A percentile compares a stretch with the other conserved stretches of the same genome.
Evolutionary conservation across 2,888 invertebrate genomes (phyloP).

Genomic region (Lochmaea crataegi): DNA sequence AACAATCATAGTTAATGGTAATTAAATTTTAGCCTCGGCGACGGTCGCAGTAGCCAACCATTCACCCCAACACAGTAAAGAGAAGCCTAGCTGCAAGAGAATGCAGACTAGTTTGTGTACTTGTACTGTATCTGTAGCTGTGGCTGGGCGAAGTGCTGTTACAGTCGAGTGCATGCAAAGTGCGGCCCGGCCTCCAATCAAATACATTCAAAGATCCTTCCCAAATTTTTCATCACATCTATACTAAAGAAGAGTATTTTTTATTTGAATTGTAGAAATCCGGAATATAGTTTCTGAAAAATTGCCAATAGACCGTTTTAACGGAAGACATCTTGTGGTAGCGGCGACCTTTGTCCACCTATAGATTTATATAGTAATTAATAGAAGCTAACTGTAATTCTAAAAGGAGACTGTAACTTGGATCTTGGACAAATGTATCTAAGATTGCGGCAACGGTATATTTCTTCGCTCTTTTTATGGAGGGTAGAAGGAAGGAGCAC

Average conservation of each 20-base stretch:
- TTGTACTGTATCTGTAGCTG: conserved; percentile 61
- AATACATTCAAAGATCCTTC: conserved; percentile 2
- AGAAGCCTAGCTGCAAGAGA: conserved; percentile 53
- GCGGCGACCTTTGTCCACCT: too few species aligned
- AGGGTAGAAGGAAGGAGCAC: too few species aligned
- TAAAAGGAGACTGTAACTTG: too few species aligned
- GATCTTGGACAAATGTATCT: too few species aligned
- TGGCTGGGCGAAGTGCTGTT: conserved; percentile 65
- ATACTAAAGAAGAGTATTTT: not conserved
- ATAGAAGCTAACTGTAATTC: too few species aligned
- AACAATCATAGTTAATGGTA: conserved; percentile 32
- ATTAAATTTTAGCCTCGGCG: conserved; percentile 62
- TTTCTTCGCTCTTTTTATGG: too few species aligned
- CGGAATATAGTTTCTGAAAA: not conserved
- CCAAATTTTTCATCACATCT: not conserved
- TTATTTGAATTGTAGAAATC: too few species aligned
- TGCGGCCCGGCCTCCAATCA: conserved; percentile 53
- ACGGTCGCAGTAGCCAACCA: conserved; percentile 61
- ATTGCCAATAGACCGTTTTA: too few species aligned
- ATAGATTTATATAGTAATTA: too few species aligned
- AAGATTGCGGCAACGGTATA: too few species aligned
- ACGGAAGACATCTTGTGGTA: too few species aligned
- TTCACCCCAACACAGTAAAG: conserved; percentile 59
- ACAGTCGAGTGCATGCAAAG: conserved; percentile 60
- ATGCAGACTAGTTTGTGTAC: conserved; percentile 57